Percentiles rank a stretch among this genome's conserved stretches.
Conservation (phyloP, 35 echinoderm and acorn worm species). For the Apostichopus parvimensis region DNA sequence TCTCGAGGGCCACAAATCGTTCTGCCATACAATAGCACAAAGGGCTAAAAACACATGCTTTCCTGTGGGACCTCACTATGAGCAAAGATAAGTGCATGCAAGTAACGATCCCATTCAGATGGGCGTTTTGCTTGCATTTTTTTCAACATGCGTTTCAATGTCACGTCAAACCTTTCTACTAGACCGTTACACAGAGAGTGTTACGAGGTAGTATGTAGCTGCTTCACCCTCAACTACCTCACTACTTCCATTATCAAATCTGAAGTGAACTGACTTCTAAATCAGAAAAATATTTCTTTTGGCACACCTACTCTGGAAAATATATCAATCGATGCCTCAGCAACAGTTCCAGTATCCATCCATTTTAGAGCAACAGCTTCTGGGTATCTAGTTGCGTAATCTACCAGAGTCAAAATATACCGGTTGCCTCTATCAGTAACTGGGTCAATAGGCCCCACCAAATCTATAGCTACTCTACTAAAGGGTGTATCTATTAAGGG, state of each 20-base stretch:
- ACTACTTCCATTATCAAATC: conserved; percentile 44
- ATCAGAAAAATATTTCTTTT: conserved; percentile 19
- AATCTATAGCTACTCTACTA: conserved; percentile 46
- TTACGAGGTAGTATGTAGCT: conserved; percentile 48
- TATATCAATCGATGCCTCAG: background rate
- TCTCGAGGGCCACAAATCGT: background rate
- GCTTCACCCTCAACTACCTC: conserved; percentile 16
- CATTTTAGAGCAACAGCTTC: conserved; percentile 24
- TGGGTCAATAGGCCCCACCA: conserved; percentile 55
- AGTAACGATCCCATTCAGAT: conserved; percentile 52
- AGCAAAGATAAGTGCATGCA: conserved; percentile 49
- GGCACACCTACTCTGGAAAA: conserved; percentile 49
- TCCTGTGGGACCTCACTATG: conserved; percentile 50
- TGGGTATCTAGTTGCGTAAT: conserved; percentile 16
- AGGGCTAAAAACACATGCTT: conserved; percentile 35
- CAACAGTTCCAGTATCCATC: no score
- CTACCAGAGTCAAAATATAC: conserved; percentile 58
- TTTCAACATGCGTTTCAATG: conserved; percentile 41
- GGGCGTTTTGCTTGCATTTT: conserved; percentile 46
- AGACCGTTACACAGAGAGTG: conserved; percentile 51
- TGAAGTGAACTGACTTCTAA: conserved; percentile 23
- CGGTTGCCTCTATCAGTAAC: conserved; percentile 38
- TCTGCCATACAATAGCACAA: conserved; percentile 44
- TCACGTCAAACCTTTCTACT: conserved; percentile 19
- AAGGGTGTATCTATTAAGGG: conserved; percentile 68